Conservation (phyloP, 2,888 invertebrate genomes). For the Rotaria magnacalcarata region DNA sequence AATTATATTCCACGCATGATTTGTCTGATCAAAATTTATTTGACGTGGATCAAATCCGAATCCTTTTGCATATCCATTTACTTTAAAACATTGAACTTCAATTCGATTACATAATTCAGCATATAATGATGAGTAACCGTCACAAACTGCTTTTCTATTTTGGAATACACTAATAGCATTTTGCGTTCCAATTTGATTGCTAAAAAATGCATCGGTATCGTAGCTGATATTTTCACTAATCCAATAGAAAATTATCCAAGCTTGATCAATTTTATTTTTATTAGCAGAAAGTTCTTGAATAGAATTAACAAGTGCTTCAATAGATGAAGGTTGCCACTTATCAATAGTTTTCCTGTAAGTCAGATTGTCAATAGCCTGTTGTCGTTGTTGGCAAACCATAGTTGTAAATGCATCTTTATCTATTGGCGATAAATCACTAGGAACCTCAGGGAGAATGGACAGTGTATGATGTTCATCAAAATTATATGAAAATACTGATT, state of each 20-base stretch:
- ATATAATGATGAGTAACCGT: conserved; percentile 37
- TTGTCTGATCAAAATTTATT: not conserved
- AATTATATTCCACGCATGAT: conserved; percentile 43
- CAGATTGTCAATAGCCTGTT: not conserved
- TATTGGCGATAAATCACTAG: not conserved
- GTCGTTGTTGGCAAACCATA: not conserved
- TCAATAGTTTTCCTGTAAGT: not conserved
- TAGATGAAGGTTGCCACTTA: not conserved
- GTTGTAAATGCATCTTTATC: not conserved
- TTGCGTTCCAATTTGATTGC: not conserved
- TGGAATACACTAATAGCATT: conserved; percentile 24
- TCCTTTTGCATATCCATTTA: conserved; percentile 40
- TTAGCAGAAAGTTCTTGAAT: not conserved
- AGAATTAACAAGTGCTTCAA: not conserved
- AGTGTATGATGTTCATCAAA: too few species aligned
- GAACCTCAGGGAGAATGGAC: too few species aligned
- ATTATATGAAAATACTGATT: too few species aligned
- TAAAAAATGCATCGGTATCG: not conserved
- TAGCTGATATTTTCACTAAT: conserved; percentile 35
- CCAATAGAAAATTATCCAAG: conserved; percentile 40
- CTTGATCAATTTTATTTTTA: not conserved
- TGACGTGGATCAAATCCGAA: conserved; percentile 5
- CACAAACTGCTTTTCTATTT: conserved; percentile 37
- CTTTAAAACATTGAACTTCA: conserved; percentile 21
- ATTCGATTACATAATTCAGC: not conserved